phyloP scores from a whole-genome alignment of 2,888 invertebrate genomes.

The Salticus scenicus region DNA sequence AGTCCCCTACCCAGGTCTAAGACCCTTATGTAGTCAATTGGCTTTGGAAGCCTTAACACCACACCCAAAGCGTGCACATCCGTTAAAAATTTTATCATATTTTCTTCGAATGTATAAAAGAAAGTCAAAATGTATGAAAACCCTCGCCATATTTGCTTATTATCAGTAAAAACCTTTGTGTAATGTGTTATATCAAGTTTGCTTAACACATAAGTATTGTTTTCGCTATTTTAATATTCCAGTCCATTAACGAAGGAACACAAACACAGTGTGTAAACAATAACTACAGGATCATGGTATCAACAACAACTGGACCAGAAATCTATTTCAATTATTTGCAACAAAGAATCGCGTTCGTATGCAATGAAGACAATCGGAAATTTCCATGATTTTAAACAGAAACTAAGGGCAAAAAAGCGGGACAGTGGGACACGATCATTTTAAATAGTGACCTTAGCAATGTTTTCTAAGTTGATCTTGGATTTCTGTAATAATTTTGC shows the following conservation, averaged over 20 bases:
- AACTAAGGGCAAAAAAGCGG: conserved; percentile 1
- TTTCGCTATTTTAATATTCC: background rate
- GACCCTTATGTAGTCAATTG: no score
- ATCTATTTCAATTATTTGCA: background rate
- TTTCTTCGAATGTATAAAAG: no score
- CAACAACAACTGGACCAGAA: background rate
- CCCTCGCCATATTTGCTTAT: no score
- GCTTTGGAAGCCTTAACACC: no score
- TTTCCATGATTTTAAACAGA: background rate
- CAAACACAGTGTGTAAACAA: background rate
- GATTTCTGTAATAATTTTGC: conserved; percentile 7
- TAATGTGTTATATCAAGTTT: no score
- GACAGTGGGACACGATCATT: conserved; percentile 39
- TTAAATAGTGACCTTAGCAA: conserved; percentile 29
- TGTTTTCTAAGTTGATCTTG: conserved; percentile 37
- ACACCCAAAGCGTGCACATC: no score
- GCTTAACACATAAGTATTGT: background rate
- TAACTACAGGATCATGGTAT: background rate
- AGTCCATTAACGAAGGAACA: background rate
- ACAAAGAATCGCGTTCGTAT: background rate
- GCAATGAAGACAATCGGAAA: background rate
- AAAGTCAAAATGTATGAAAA: no score
- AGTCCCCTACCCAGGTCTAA: no score
- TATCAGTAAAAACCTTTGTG: no score
- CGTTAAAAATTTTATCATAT: no score